These are phyloP conservation scores for Creontiades dilutus DNA, from an alignment of 2,888 invertebrate species.

Conservation along the genomic window DNA sequence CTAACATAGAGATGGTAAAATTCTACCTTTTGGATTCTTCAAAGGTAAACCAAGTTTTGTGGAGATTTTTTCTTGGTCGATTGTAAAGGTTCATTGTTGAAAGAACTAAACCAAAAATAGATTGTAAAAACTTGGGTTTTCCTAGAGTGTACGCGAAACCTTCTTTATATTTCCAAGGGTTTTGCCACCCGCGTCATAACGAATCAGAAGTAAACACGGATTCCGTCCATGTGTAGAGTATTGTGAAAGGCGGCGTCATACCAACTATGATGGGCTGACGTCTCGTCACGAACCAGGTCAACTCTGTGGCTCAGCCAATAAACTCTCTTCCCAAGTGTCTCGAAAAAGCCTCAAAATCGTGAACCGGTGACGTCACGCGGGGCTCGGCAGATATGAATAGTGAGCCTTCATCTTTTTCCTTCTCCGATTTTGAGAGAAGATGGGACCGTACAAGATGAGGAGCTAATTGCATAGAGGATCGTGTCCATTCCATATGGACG, in stretches of 20 bases:
- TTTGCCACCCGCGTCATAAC: not conserved
- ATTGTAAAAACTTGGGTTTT: too few relatives aligned
- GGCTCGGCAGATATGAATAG: not conserved
- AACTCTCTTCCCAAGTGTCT: not conserved
- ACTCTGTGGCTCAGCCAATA: not conserved
- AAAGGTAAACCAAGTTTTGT: too few relatives aligned
- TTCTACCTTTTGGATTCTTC: too few relatives aligned
- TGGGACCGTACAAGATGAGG: not conserved
- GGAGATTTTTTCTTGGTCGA: too few relatives aligned
- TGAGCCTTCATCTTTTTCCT: not conserved
- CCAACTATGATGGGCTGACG: not conserved
- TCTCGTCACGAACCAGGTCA: slow-evolving; percentile 28
- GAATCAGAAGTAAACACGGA: slow-evolving; percentile 20
- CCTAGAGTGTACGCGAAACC: too few relatives aligned
- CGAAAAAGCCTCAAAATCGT: not conserved
- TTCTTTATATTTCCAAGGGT: too few relatives aligned
- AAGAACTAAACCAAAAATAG: too few relatives aligned
- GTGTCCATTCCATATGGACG: not conserved
- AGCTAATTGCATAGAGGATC: slow-evolving; percentile 11
- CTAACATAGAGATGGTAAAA: too few relatives aligned
- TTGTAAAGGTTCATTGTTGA: too few relatives aligned
- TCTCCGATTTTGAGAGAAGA: not conserved
- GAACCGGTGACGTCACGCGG: not conserved
- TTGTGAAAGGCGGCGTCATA: not conserved
- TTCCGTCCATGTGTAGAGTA: not conserved